These are phyloP conservation scores for Craseonycteris thonglongyai DNA, from an alignment of 2,113 vertebrate species.

Conservation along the genomic window DNA sequence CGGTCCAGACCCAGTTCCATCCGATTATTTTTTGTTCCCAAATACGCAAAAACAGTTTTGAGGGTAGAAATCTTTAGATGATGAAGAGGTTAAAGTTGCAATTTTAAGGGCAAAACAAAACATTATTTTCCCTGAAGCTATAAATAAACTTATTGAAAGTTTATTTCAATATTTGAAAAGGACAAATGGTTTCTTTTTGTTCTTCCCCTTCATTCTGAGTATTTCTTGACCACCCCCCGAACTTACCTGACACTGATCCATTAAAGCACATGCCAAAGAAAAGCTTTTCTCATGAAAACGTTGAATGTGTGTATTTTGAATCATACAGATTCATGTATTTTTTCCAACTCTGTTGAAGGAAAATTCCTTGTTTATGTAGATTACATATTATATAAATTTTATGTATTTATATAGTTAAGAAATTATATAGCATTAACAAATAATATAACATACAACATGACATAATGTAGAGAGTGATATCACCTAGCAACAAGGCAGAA, in stretches of 20 bases:
- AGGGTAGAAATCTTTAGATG: too few species aligned
- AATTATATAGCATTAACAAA: not conserved
- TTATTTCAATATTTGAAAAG: too few species aligned
- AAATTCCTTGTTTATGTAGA: not conserved
- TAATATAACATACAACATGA: not conserved
- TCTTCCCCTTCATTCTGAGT: too few species aligned
- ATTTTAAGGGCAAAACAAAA: too few species aligned
- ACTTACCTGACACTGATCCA: not conserved
- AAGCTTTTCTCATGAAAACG: slow-evolving; percentile 25
- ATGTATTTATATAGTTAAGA: not conserved
- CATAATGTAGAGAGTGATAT: not conserved
- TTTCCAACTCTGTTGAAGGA: not conserved
- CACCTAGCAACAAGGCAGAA: not conserved
- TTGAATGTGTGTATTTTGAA: not conserved
- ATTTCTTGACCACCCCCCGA: too few species aligned
- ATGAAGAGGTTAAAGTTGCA: too few species aligned
- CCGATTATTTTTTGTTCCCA: too few species aligned
- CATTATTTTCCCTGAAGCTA: too few species aligned
- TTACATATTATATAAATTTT: not conserved
- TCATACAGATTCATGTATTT: not conserved
- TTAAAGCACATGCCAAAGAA: not conserved
- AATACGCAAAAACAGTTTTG: too few species aligned
- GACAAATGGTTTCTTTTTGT: too few species aligned
- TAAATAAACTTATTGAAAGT: too few species aligned
- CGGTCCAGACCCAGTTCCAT: too few species aligned